These are phyloP conservation scores for Alaudala cheleensis DNA, from an alignment of 2,113 vertebrate species.

Conservation along the genomic window DNA sequence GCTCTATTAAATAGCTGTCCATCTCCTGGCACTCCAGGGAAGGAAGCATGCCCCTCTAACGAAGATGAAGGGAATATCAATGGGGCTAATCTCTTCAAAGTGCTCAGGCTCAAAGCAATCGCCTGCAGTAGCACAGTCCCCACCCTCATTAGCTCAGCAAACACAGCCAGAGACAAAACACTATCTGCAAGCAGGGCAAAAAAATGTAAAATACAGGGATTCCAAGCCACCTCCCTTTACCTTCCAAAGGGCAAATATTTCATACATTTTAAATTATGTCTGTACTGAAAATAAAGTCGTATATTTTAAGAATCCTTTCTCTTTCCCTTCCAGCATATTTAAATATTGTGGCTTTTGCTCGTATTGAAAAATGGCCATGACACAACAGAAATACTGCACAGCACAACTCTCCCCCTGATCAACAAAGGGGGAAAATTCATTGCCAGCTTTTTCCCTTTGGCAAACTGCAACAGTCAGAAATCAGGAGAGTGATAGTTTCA, in stretches of 20 bases:
- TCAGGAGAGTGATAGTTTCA: neutral
- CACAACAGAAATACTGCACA: neutral
- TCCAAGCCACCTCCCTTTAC: constrained; percentile 7
- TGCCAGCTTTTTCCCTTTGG: neutral
- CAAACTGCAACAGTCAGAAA: neutral
- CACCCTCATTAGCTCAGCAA: constrained; percentile 67
- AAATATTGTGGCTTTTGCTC: neutral
- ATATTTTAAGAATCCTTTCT: neutral
- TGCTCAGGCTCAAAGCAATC: constrained; percentile 65
- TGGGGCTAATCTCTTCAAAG: constrained; percentile 75
- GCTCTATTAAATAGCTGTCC: constrained; percentile 70
- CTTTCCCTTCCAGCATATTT: neutral
- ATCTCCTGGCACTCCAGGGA: constrained; percentile 64
- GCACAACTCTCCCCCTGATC: neutral
- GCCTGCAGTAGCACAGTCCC: constrained; percentile 55
- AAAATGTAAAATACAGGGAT: constrained; percentile 17
- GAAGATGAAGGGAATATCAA: constrained; percentile 75
- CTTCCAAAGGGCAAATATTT: constrained; percentile 38
- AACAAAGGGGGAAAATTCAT: neutral
- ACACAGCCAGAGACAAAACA: constrained; percentile 56
- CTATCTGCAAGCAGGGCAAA: neutral
- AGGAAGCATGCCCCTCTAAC: constrained; percentile 47
- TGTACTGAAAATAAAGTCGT: neutral
- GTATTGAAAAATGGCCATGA: neutral
- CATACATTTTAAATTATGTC: constrained; percentile 21